These are phyloP conservation scores for Oncopodura yosiiana DNA, from an alignment of 1,140 invertebrate genomes.

Conservation along the genomic window DNA sequence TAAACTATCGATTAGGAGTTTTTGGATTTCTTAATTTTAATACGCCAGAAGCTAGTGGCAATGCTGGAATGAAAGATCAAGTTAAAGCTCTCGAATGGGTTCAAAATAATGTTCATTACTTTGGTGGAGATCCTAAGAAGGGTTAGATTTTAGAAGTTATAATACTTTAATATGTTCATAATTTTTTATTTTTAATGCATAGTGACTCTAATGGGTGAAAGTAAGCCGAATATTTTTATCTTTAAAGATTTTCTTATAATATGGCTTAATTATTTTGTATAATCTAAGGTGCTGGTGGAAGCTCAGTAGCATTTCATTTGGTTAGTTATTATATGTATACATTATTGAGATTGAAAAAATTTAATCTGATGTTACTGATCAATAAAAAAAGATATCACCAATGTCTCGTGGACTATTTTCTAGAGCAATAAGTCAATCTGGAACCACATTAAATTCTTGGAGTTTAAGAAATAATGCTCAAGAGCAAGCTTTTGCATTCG, in stretches of 20 bases:
- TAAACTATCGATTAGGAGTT: constrained; percentile 44
- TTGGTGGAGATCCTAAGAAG: constrained; percentile 36
- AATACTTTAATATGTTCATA: constrained; percentile 47
- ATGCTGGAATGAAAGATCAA: constrained; percentile 42
- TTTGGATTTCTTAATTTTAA: constrained; percentile 39
- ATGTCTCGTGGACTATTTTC: constrained; percentile 39
- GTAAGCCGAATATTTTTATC: constrained; percentile 20
- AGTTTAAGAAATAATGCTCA: constrained; percentile 41
- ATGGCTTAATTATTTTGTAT: constrained; percentile 3
- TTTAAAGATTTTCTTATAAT: constrained; percentile 23
- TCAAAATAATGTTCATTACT: constrained; percentile 36
- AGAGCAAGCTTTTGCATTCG: constrained; percentile 35
- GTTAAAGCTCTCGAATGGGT: constrained; percentile 41
- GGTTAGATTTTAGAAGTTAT: too few species aligned
- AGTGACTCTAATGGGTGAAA: constrained; percentile 46
- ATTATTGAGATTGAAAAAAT: background rate
- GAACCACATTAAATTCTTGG: constrained; percentile 47
- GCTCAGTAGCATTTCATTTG: background rate
- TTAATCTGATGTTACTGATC: background rate
- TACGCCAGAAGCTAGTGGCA: constrained; percentile 35
- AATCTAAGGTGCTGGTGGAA: too few species aligned
- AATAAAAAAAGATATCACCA: too few species aligned
- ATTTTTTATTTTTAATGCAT: constrained; percentile 50
- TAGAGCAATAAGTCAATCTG: constrained; percentile 41
- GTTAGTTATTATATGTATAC: background rate